Evolutionary conservation across 2,888 invertebrate species (phyloP), one percentile per base, ranked within the genome.

Genomic region (Uropetala carovei): DNA sequence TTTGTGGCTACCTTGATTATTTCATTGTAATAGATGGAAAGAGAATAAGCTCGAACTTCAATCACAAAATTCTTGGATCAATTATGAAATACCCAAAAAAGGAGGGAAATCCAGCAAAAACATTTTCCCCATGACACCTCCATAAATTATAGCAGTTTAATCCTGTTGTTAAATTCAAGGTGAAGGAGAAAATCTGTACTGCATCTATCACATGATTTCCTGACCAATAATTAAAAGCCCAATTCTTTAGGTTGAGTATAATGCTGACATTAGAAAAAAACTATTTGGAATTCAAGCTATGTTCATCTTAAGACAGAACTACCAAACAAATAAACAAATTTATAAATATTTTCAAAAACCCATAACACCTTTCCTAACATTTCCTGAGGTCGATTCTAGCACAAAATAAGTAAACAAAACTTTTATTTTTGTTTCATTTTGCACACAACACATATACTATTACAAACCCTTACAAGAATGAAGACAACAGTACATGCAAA

Each of bases 401-500:
- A 89, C 43, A 68, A 43, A 89, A 27, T 75, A 75, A 75, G 75
- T 27, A 27, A 89, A 89, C 89, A 68, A 89, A 89, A 89, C 64
- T 64, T 43, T 60, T 89, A 89, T 68, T 89, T 89, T 89, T 60
- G 64, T 89, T 89, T 86, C 86, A 27, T 86, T 89, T 68, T 89
- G 89, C 89, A 89, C 89, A 89, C 89, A 89, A 68, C 89, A 89
- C 56, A n/a, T 64, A 64, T 89, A 89, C 89, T 89, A 89, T 89
- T 89, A 89, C 89, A 89, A 89, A 89, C 89, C 89, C 89, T 89
- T 89, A 89, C 89, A 89, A 89, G 89, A 89, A 89, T 89, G 89
- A 89, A 64, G 89, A 89, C 89, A 89, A 89, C 64, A 89, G 89
- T 64, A 89, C 89, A 89, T 89, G 89, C 89, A 89, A 89, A 89